Base-by-base conservation (phyloP, 2,797 vertebrate genomes). In the Malurus splendens region DNA sequence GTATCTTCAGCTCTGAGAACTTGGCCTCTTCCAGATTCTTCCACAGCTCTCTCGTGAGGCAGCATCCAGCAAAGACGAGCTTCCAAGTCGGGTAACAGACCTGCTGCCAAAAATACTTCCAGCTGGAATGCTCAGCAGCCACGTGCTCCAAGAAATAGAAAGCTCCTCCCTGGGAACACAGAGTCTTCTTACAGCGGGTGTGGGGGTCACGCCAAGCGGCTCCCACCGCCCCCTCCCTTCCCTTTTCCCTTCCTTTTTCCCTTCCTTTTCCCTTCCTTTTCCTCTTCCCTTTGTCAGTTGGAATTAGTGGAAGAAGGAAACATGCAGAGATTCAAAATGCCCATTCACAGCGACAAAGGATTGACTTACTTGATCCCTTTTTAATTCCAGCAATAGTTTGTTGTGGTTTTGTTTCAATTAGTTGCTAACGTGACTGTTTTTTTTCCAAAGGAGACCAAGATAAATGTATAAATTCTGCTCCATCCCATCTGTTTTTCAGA, bases 1-100 rank as follows among this genome's bases (percentile, higher is more conserved):
- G 92, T 8, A 98, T 62, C 30, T 98, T 96, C 72, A 99, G 90
- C 20, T 98, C 94, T 0, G 98, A 98, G 96, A 99, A 99, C 5
- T 90, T 95, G 15, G 98, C 97, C 3, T 86, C 89, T 91, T 99
- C 98, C 9, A 99, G 90, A 38, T 97, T 59, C 84, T 97, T 98
- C 98, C 98, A 98, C 1, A 96, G 97, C 52, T 97, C 94, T 72
- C 98, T 97, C 8, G 92, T 97, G 57, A 97, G 62, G 79, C 86
- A 62, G 74, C 98, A 99, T 19, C 98, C 98, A 1, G 97, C 97
- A 9, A 97, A 97, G 16, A 97, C 45, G 74, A 98, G 98, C 77
- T 97, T 97, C 98, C 98, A 98, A 3, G 96, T 76, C 3, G 98
- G 98, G 82, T 97, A 95, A 2, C 96, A 33, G 41, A 98, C 95